phyloP scores from a whole-genome alignment of 2,113 vertebrate genomes.

The Phoenicopterus ruber region DNA sequence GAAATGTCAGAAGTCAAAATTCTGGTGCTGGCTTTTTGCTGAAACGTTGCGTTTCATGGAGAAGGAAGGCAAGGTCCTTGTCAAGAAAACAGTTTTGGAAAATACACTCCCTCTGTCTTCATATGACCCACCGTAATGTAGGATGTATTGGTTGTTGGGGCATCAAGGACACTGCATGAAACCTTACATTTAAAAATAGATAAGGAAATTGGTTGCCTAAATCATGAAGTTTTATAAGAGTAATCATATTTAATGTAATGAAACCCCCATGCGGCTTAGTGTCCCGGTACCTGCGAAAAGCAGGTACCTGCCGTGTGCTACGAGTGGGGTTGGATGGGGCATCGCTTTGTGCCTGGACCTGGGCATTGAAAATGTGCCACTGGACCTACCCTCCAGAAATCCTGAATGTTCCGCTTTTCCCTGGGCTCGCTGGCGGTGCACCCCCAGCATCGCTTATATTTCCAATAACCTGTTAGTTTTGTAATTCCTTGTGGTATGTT shows the following conservation, averaged over 20 bases:
- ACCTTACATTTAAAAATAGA: not conserved
- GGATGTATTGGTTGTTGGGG: not conserved
- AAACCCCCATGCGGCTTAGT: not conserved
- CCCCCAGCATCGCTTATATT: not conserved
- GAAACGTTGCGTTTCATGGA: not conserved
- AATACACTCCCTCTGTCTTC: not conserved
- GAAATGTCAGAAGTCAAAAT: not conserved
- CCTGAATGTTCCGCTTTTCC: not conserved
- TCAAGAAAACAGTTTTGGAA: not conserved
- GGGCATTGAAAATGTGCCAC: not conserved
- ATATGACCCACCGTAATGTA: fast-evolving
- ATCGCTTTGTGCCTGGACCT: not conserved
- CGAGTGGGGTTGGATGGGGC: fast-evolving
- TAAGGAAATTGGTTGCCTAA: not conserved
- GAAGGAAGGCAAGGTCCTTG: not conserved
- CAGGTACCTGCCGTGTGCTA: not conserved
- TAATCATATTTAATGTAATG: not conserved
- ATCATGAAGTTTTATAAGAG: not conserved
- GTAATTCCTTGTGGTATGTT: not conserved
- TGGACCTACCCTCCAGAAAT: not conserved
- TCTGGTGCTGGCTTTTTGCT: not conserved
- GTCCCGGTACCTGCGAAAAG: not conserved
- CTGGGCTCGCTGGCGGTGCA: not conserved
- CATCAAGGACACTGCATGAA: not conserved
- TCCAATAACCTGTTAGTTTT: not conserved